Evolutionary conservation across 2,113 vertebrate genomes (phyloP).

Genomic region (Felis catus): DNA sequence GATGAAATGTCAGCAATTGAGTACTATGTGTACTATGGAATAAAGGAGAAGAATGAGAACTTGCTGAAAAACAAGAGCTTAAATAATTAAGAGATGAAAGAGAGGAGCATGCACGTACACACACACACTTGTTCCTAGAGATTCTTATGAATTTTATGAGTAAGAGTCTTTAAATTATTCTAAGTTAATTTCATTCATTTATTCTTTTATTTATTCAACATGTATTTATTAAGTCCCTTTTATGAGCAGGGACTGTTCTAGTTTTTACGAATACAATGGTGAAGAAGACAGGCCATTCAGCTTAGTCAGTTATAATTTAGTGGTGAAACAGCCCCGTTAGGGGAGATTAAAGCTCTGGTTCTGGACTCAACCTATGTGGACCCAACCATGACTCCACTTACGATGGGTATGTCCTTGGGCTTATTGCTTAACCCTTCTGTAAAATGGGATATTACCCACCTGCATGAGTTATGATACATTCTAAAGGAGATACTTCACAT

Average conservation of each 20-base stretch:
- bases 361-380: background rate
- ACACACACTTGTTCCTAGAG: background rate
- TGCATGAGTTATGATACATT: background rate
- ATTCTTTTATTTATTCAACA: background rate
- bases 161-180: background rate
- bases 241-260: background rate
- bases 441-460: background rate
- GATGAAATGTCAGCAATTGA: constrained; percentile 47
- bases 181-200: background rate
- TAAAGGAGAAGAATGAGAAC: background rate
- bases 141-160: background rate
- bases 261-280: background rate
- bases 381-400: background rate
- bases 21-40: background rate
- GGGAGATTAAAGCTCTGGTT: background rate
- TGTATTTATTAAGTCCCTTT: background rate
- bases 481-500: background rate
- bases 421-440: background rate
- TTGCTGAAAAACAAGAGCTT: constrained; percentile 5
- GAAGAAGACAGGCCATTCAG: background rate
- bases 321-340: background rate
- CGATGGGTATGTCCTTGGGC: background rate
- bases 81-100: background rate
- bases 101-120: background rate
- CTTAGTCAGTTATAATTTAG: background rate